Evolutionary conservation across 2,113 vertebrate genomes (phyloP).

Genomic region (Regulus satrapa): DNA sequence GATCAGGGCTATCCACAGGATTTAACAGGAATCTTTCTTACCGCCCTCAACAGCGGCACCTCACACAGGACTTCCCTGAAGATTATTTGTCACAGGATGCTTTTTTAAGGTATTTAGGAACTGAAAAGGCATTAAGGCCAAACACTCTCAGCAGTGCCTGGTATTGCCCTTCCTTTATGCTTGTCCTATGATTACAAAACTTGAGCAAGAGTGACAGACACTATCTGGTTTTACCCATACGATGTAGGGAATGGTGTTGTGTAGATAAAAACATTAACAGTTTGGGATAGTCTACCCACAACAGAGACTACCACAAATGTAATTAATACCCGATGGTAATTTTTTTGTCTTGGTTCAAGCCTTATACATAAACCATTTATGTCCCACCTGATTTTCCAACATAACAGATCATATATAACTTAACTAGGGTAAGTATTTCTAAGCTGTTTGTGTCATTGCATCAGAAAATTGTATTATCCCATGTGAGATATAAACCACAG

Average conservation of each 20-base stretch:
- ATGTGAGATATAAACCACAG: not conserved
- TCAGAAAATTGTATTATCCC: not conserved
- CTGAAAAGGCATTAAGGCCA: not conserved
- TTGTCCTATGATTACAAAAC: not conserved
- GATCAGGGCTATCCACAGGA: not conserved
- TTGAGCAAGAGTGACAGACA: not conserved
- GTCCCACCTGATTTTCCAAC: not conserved
- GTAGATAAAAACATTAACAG: not conserved
- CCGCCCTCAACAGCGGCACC: not conserved
- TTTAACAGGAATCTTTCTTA: not conserved
- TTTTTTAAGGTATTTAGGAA: not conserved
- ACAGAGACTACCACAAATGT: not conserved
- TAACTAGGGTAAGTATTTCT: not conserved
- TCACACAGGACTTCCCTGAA: not conserved
- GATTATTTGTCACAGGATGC: not conserved
- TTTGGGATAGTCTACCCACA: not conserved
- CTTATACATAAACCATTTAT: not conserved
- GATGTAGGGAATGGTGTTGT: not conserved
- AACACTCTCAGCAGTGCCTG: not conserved
- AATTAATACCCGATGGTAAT: not conserved
- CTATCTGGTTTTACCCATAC: not conserved
- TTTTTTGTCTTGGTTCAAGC: not conserved
- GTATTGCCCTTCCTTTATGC: not conserved
- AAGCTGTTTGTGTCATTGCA: not conserved
- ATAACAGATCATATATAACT: not conserved